Evolutionary conservation across 2,113 vertebrate species (phyloP).

Genomic region (Polypterus senegalus): DNA sequence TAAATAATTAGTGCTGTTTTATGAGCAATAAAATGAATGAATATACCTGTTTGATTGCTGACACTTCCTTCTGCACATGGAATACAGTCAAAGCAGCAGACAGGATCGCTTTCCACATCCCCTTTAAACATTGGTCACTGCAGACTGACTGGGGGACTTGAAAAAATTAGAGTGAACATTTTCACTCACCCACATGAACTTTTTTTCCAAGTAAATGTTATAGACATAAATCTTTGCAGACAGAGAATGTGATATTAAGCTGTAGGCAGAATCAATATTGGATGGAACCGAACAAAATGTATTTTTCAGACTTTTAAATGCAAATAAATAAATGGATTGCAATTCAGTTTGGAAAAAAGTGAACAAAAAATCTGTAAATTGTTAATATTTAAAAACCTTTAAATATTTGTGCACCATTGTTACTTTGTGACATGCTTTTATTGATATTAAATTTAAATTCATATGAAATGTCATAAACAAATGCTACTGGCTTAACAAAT

Average conservation of each 20-base stretch:
- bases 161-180: not conserved
- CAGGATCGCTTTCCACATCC: slow-evolving; percentile 2
- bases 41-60: not conserved
- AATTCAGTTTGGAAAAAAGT: too few relatives aligned
- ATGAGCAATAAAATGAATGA: too few relatives aligned
- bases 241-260: not conserved
- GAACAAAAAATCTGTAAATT: too few relatives aligned
- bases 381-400: too few relatives aligned
- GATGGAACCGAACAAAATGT: too few relatives aligned
- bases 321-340: too few relatives aligned
- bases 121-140: not conserved
- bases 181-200: not conserved
- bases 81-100: slow-evolving; percentile 7
- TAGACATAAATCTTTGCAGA: not conserved
- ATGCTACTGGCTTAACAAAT: too few relatives aligned
- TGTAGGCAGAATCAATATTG: not conserved
- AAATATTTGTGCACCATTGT: too few relatives aligned
- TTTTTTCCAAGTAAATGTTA: not conserved
- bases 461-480: too few relatives aligned
- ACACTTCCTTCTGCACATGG: slow-evolving; percentile 1
- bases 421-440: too few relatives aligned
- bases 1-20: too few relatives aligned
- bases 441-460: too few relatives aligned
- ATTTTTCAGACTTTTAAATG: not conserved
- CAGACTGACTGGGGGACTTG: slow-evolving; percentile 4